phyloP scores from a whole-genome alignment of 2,797 vertebrate species.

The Ciconia nigra region DNA sequence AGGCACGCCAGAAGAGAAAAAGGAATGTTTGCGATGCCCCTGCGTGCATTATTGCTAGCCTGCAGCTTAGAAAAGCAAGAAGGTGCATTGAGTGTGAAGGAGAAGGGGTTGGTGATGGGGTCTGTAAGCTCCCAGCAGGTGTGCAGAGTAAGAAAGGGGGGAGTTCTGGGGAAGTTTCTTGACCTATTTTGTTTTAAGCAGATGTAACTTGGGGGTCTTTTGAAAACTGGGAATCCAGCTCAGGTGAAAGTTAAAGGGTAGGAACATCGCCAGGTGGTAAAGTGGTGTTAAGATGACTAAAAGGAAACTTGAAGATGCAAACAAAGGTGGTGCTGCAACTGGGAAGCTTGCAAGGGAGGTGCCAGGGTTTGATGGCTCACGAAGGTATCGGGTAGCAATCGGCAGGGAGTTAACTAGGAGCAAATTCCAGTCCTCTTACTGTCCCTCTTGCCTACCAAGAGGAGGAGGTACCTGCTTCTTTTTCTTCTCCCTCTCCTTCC shows the following conservation, averaged over 20 bases:
- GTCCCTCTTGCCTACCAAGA: background rate
- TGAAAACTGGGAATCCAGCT: background rate
- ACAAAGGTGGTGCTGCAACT: background rate
- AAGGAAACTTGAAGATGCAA: background rate
- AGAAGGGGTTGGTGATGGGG: background rate
- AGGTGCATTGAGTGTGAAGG: background rate
- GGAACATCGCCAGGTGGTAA: background rate
- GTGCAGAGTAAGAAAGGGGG: background rate
- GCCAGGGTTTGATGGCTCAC: background rate
- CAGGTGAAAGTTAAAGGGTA: background rate
- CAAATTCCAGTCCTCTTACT: background rate
- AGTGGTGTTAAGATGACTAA: background rate
- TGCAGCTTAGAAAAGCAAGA: background rate
- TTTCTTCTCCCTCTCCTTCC: background rate
- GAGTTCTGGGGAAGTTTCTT: background rate
- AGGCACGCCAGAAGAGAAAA: background rate
- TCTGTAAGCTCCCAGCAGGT: background rate
- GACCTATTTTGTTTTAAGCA: background rate
- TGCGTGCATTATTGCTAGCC: background rate
- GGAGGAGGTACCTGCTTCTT: background rate
- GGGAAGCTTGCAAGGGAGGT: background rate
- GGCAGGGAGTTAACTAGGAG: background rate
- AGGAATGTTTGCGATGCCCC: background rate
- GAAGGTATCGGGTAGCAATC: background rate
- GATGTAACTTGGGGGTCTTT: background rate